These are phyloP conservation scores for Theristicus caerulescens DNA, from an alignment of 2,113 vertebrate species.

Conservation along the genomic window DNA sequence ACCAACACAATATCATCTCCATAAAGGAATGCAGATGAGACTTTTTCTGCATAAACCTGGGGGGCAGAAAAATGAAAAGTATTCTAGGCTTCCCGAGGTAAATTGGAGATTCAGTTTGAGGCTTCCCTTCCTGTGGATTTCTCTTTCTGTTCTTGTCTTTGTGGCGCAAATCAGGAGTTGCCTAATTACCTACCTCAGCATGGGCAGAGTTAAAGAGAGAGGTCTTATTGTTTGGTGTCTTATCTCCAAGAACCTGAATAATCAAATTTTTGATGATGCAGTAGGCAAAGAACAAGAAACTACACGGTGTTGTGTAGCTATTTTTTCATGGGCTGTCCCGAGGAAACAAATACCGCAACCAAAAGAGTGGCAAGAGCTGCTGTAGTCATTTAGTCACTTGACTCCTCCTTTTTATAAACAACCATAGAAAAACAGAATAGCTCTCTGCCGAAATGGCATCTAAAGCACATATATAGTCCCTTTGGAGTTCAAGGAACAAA, in stretches of 20 bases:
- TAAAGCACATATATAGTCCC: neutral
- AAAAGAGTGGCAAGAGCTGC: neutral
- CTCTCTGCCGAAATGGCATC: neutral
- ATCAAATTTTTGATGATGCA: constrained; percentile 10
- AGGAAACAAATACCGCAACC: neutral
- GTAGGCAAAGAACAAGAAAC: neutral
- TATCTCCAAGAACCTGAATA: neutral
- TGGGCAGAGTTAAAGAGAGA: neutral
- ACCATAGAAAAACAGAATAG: neutral
- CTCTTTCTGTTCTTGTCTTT: constrained; percentile 11
- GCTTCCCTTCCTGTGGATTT: neutral
- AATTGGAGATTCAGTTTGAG: constrained; percentile 17
- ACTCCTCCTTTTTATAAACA: neutral
- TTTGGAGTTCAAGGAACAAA: neutral
- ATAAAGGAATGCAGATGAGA: constrained; percentile 32
- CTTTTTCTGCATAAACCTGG: neutral
- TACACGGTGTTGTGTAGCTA: neutral
- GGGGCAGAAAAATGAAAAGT: neutral
- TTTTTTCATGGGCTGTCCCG: neutral
- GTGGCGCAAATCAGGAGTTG: neutral
- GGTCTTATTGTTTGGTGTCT: neutral
- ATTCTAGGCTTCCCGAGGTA: neutral
- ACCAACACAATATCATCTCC: neutral
- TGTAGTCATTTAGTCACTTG: neutral
- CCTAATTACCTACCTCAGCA: constrained; percentile 26